A percentile compares a stretch with the other conserved stretches of the same genome.
phyloP scores from a whole-genome alignment of 2,888 invertebrate species.

The Lissocephala sabroskyi region DNA sequence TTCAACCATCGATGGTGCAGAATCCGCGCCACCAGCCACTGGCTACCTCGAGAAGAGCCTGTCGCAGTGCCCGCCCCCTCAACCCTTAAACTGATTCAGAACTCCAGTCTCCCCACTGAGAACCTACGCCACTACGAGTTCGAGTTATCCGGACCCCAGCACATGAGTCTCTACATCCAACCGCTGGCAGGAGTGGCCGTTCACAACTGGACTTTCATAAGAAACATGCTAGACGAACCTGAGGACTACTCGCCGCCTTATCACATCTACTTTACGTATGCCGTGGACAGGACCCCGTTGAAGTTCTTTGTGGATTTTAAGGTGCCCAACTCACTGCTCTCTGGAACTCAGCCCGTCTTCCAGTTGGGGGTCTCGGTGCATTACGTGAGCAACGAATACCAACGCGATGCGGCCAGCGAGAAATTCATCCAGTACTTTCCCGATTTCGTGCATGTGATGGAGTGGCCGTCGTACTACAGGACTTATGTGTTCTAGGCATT shows the following conservation, averaged over 20 bases:
- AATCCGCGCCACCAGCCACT: conserved; percentile 36
- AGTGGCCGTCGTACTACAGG: conserved; percentile 74
- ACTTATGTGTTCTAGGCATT: conserved; percentile 61
- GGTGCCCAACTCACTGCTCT: conserved; percentile 27
- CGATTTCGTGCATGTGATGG: conserved; percentile 73
- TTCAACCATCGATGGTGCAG: conserved; percentile 51
- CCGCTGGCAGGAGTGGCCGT: conserved; percentile 49
- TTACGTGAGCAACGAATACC: conserved; percentile 72
- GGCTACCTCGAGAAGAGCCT: conserved; percentile 50
- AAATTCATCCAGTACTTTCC: conserved; percentile 74
- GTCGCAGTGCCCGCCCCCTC: conserved; percentile 49
- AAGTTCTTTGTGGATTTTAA: conserved; percentile 51
- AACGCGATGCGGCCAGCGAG: conserved; percentile 70
- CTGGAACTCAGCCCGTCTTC: conserved; percentile 45
- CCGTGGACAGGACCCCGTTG: conserved; percentile 47
- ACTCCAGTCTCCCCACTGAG: conserved; percentile 27
- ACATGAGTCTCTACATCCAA: conserved; percentile 60
- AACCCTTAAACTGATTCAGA: conserved; percentile 42
- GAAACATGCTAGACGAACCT: conserved; percentile 43
- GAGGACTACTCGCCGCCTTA: conserved; percentile 51
- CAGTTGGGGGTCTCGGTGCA: conserved; percentile 74
- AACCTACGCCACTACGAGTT: conserved; percentile 47
- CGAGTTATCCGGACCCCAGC: conserved; percentile 56
- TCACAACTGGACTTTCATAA: conserved; percentile 60
- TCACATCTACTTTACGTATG: conserved; percentile 58